Base-by-base conservation (phyloP, 2,797 vertebrate species). In the Halcyon leucocephala region DNA sequence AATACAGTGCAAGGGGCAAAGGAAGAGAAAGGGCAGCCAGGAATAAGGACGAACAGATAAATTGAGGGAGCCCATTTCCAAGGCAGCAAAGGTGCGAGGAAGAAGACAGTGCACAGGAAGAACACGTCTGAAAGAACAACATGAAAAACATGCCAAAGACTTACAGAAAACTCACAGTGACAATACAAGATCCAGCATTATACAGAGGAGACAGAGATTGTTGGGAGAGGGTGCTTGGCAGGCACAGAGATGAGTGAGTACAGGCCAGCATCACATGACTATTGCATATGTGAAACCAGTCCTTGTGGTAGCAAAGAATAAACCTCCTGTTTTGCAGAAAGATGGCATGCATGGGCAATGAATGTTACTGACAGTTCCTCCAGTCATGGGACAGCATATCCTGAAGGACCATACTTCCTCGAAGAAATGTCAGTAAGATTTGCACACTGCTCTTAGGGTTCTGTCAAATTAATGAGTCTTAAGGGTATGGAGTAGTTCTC, bases 401-500 rank as follows among this genome's bases (percentile, higher is more conserved):
- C 72, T 86, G 64, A 76, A 91, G 69, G 51, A 87, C 78, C 31
- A 85, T 44, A 41, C 51, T 66, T 79, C n/a, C 52, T 89, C 54
- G 44, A 65, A 85, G 73, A 93, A 90, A 70, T 37, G 58, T 64
- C 86, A 96, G 76, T 14, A 81, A 96, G 84, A 94, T 92, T 83
- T 97, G 96, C 77, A 92, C 85, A 80, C 76, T 66, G 72, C 82
- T 92, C 48, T 83, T 83, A 91, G 42, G 42, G 26, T 67, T 95
- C 69, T 90, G 93, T 91, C 93, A 96, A 94, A 93, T 95, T 97
- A 97, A 93, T 72, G 80, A 92, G 82, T 94, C 93, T 96, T 96
- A 91, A 76, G 86, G 74, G 80, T 80, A 89, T 18, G 49, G 72
- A 89, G 67, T 54, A 79, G 69, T 88, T 90, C 89, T 96, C 91